Percentiles rank a stretch among this genome's conserved stretches.
Evolutionary conservation across 1,140 invertebrate species (phyloP).

Genomic region (Apolygus lucorum): DNA sequence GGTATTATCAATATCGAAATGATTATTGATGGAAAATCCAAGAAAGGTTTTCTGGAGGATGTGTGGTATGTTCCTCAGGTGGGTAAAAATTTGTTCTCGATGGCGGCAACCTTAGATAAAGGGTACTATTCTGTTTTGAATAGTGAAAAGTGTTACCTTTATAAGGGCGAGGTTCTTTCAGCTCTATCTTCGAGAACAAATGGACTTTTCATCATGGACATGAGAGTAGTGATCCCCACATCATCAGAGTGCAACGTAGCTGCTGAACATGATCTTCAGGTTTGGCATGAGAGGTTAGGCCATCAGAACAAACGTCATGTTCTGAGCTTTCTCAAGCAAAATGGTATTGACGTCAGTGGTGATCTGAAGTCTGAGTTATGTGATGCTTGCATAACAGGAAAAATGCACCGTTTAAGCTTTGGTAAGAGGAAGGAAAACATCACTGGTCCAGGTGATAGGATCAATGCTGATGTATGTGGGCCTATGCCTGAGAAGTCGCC

Average conservation of each 20-base stretch:
- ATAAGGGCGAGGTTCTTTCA: too few relatives aligned
- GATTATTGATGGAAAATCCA: neutral
- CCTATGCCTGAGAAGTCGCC: conserved; percentile 33
- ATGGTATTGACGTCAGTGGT: neutral
- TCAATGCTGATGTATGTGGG: conserved; percentile 34
- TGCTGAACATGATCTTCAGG: neutral
- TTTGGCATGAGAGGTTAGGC: conserved; percentile 20
- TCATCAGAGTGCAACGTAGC: neutral
- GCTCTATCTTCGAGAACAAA: neutral
- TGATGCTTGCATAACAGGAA: neutral
- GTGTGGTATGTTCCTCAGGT: too few relatives aligned
- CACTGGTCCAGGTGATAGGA: neutral
- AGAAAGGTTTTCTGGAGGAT: too few relatives aligned
- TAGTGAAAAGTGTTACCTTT: too few relatives aligned
- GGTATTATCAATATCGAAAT: conserved; percentile 29
- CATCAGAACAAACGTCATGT: conserved; percentile 10
- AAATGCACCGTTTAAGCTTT: neutral
- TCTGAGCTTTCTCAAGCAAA: conserved; percentile 1
- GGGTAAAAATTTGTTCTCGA: neutral
- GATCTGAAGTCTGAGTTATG: neutral
- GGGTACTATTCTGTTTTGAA: too few relatives aligned
- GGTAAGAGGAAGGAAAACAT: neutral
- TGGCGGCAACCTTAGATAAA: neutral
- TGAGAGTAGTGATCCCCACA: neutral
- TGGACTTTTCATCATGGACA: neutral